These are phyloP conservation scores for Halocynthia aurantium DNA, from an alignment of 23 tunicate genomes.

Conservation along the genomic window DNA sequence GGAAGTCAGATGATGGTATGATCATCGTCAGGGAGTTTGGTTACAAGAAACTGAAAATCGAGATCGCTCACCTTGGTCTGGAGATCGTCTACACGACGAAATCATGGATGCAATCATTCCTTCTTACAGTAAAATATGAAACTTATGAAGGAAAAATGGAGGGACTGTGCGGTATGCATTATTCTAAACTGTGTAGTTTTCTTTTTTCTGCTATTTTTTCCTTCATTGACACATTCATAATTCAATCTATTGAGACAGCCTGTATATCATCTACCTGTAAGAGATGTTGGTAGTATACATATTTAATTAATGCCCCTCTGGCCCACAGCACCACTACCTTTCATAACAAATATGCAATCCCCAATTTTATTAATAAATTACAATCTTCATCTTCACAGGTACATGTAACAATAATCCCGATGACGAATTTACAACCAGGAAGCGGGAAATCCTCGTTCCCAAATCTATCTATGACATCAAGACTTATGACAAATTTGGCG, in stretches of 20 bases:
- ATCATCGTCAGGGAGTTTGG: constrained; percentile 33
- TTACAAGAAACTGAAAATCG: constrained; percentile 20
- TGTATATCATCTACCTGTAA: too few species aligned
- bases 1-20: constrained; percentile 28
- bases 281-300: too few species aligned
- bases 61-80: constrained; percentile 22
- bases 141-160: constrained; percentile 39
- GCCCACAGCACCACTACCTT: too few species aligned
- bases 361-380: too few species aligned
- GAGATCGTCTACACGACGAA: constrained; percentile 31
- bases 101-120: constrained; percentile 27
- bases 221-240: background rate
- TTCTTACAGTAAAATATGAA: constrained; percentile 36
- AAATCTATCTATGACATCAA: background rate
- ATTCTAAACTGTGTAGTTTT: background rate
- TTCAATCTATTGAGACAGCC: background rate
- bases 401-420: constrained; percentile 41
- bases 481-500: constrained; percentile 44
- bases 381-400: constrained; percentile 1
- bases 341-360: background rate
- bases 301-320: too few species aligned
- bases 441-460: background rate
- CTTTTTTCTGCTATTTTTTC: too few species aligned
- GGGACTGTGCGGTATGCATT: constrained; percentile 48
- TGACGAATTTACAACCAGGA: constrained; percentile 28